Evolutionary conservation across 2,113 vertebrate genomes (phyloP).

Genomic region (Numenius arquata): DNA sequence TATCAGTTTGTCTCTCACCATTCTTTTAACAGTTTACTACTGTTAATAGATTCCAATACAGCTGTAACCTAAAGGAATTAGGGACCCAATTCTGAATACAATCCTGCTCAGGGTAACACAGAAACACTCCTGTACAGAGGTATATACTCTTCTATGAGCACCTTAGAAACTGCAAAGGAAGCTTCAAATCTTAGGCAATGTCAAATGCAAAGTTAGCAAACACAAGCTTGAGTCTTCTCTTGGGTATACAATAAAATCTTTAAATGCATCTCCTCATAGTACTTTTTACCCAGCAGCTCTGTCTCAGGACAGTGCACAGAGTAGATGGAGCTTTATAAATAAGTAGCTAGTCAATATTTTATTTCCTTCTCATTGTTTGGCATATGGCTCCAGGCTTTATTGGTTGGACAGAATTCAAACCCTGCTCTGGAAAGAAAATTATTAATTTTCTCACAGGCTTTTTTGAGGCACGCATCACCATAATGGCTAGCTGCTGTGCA

Average conservation of each 20-base stretch:
- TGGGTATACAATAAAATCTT: not conserved
- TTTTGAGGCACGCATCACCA: not conserved
- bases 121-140: not conserved
- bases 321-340: not conserved
- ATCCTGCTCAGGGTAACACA: not conserved
- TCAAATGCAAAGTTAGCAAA: not conserved
- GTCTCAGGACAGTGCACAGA: not conserved
- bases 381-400: not conserved
- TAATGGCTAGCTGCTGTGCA: not conserved
- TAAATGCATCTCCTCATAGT: not conserved
- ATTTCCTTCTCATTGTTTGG: conserved; percentile 10
- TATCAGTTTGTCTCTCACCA: not conserved
- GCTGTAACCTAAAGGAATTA: not conserved
- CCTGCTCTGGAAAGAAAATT: not conserved
- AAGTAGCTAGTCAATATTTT: conserved; percentile 32
- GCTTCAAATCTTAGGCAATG: not conserved
- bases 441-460: not conserved
- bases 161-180: not conserved
- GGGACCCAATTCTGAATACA: not conserved
- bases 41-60: not conserved
- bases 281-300: not conserved
- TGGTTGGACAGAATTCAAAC: not conserved
- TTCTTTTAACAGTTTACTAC: not conserved
- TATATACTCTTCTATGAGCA: not conserved
- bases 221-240: not conserved